Evolutionary conservation across 2,797 vertebrate genomes (phyloP), one percentile per base, ranked within the genome.

Genomic region (Cossypha niveicapilla): DNA sequence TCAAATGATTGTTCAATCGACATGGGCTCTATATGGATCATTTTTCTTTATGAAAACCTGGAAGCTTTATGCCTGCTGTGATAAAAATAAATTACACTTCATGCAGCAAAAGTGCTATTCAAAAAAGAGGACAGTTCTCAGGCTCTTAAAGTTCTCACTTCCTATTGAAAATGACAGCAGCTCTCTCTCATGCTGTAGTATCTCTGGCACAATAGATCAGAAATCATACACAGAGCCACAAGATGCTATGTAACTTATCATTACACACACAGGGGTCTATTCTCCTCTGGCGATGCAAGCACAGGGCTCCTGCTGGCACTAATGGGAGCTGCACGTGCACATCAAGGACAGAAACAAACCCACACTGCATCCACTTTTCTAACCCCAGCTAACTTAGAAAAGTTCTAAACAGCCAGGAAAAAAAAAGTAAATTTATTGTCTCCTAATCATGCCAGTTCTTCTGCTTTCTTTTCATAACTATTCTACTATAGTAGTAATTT

Each of bases 11-110:
- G 13, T 86, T 93, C 93, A 91, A 72, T 95, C 18, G 71, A 94
- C 75, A 84, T 58, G 57, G 77, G 65, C 48, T 56, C 88, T 90
- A 66, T 75, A 87, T 32, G 77, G 91, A 95, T 96, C 88, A 88
- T 96, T 96, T 93, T 96, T 96, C 93, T 96, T 93, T 86, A 94
- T 87, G 92, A 95, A 96, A 96, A 89, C 91, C 89, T 95, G 91
- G 93, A 96, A 93, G 88, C 74, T 96, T 94, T 96, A 92, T 71
- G 74, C 86, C 96, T 93, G 76, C 94, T 92, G 93, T 87, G 96
- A 95, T 95, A 96, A 94, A 96, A 97, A 95, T 94, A 96, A 96
- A 96, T 92, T 91, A 94, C 81, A 91, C 90, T 92, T 94, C 91
- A 90, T 88, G 88, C 93, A 96, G 95, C 90, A 95, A 93, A 97